Percentiles rank a stretch among this genome's conserved stretches.
Conservation (phyloP, 2,113 vertebrate genomes). For the Xiphophorus couchianus region DNA sequence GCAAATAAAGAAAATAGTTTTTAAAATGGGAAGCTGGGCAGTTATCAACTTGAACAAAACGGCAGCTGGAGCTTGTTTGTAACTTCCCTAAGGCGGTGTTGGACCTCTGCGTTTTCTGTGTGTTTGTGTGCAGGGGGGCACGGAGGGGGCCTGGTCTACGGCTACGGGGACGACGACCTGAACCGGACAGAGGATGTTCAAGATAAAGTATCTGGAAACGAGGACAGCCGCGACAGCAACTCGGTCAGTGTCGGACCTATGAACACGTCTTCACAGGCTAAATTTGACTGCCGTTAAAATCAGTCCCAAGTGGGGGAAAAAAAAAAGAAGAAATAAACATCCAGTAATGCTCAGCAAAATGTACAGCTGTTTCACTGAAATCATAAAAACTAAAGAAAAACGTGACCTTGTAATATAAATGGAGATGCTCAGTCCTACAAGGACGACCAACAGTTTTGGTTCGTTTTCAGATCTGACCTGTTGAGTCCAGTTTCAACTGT, state of each 20-base stretch:
- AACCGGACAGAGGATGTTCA: constrained; percentile 79
- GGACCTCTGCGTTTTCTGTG: neutral
- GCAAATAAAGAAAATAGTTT: neutral
- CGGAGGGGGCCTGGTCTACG: constrained; percentile 84
- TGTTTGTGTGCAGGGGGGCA: constrained; percentile 73
- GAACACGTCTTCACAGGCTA: rapidly evolving
- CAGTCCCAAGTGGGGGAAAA: neutral
- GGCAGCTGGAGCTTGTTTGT: neutral
- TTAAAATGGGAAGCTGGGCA: neutral
- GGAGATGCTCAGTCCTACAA: neutral
- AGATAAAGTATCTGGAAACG: constrained; percentile 86
- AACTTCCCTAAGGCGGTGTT: too few relatives aligned
- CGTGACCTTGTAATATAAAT: neutral
- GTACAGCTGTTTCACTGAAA: neutral
- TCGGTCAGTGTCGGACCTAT: constrained; percentile 82
- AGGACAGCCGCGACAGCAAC: constrained; percentile 91
- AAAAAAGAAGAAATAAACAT: neutral
- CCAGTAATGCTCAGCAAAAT: neutral
- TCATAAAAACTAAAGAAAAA: neutral
- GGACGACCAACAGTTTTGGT: neutral
- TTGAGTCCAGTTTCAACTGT: neutral
- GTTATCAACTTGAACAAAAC: neutral
- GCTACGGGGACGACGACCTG: constrained; percentile 90
- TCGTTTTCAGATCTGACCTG: neutral
- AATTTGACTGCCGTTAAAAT: neutral